phyloP scores from a whole-genome alignment of 1,140 invertebrate genomes.

The Drosophila navojoa region DNA sequence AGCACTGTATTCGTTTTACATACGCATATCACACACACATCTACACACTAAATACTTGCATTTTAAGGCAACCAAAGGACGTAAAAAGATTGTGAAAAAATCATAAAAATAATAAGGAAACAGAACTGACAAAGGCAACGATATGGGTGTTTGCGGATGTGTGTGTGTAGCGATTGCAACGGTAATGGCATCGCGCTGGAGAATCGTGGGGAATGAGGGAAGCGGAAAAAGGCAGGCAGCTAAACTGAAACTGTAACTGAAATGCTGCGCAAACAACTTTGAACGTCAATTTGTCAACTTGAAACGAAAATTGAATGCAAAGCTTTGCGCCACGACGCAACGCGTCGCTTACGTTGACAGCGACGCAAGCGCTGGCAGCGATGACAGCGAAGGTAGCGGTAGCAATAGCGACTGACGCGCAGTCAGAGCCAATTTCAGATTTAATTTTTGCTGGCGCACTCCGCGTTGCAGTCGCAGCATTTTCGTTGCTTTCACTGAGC shows the following conservation, averaged over 20 bases:
- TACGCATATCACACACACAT: conserved; percentile 14
- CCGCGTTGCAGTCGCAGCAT: conserved; percentile 52
- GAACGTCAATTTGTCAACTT: conserved; percentile 82
- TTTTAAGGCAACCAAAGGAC: conserved; percentile 56
- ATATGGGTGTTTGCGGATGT: conserved; percentile 16
- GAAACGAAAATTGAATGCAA: conserved; percentile 80
- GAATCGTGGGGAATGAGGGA: conserved; percentile 19
- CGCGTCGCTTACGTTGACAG: conserved; percentile 43
- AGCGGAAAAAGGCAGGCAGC: conserved; percentile 56
- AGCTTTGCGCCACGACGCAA: conserved; percentile 64
- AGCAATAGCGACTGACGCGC: conserved; percentile 57
- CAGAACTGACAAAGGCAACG: conserved; percentile 50
- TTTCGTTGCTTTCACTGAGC: conserved; percentile 52
- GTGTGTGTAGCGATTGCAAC: conserved; percentile 26
- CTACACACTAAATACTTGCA: conserved; percentile 34
- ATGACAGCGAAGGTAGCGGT: conserved; percentile 33
- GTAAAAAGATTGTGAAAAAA: conserved; percentile 56
- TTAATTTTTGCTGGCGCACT: conserved; percentile 36
- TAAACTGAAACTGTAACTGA: conserved; percentile 76
- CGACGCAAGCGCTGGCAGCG: conserved; percentile 7
- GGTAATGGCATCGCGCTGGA: conserved; percentile 9
- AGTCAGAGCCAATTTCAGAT: conserved; percentile 68
- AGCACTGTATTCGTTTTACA: conserved; percentile 21
- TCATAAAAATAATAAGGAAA: conserved; percentile 76
- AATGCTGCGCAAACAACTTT: conserved; percentile 82